Percentiles rank a stretch among this genome's conserved stretches.
Conservation (phyloP, 2,797 vertebrate species). For the Myotis findleyi region DNA sequence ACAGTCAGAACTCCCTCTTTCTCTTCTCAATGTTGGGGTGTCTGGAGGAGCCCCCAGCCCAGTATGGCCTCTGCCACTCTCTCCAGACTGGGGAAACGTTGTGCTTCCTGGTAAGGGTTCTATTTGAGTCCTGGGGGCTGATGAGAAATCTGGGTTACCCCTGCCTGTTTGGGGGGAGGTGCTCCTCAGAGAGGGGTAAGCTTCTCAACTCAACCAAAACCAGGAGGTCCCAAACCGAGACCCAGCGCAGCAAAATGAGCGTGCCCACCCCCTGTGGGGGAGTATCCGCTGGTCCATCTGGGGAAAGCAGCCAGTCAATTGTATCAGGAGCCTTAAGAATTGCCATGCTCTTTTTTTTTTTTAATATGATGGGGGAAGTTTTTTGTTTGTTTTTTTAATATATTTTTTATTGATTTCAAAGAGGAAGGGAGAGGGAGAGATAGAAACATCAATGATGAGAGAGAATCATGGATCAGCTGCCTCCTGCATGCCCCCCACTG, state of each 20-base stretch:
- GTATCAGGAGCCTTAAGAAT: background rate
- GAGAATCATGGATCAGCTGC: too few relatives aligned
- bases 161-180: background rate
- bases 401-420: too few relatives aligned
- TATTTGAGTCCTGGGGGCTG: background rate
- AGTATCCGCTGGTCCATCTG: rapidly evolving
- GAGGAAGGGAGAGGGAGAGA: too few relatives aligned
- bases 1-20: background rate
- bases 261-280: background rate
- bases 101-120: background rate
- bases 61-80: background rate
- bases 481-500: too few relatives aligned
- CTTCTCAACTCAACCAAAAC: background rate
- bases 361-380: too few relatives aligned
- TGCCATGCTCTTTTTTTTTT: background rate
- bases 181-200: background rate
- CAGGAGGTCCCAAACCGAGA: background rate
- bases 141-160: background rate
- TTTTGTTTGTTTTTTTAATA: too few relatives aligned
- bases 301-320: background rate
- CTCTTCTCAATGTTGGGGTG: background rate
- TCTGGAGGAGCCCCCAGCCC: background rate
- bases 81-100: background rate
- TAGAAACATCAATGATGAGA: too few relatives aligned
- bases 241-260: background rate